Evolutionary conservation across 2,888 invertebrate species (phyloP).

Genomic region (Acrobasis suavella): DNA sequence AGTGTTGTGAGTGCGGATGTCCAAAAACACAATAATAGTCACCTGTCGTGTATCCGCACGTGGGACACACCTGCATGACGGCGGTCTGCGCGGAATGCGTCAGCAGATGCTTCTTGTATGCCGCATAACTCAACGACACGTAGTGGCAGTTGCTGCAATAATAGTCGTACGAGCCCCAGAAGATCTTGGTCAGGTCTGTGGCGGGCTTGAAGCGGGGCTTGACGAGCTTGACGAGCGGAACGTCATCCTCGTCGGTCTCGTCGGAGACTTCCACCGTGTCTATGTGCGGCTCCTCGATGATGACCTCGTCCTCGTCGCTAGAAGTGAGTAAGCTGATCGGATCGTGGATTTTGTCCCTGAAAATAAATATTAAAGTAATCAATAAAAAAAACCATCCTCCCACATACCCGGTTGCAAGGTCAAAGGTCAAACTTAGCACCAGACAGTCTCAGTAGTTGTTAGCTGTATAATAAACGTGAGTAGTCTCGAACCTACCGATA

Average conservation of each 20-base stretch:
- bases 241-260: conserved; percentile 69
- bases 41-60: conserved; percentile 54
- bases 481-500: no score
- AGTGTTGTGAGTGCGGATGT: no score
- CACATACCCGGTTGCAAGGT: no score
- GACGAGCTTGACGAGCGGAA: conserved; percentile 54
- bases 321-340: conserved; percentile 69
- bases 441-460: no score
- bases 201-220: conserved; percentile 30
- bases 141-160: conserved; percentile 56
- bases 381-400: no score
- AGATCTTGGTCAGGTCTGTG: conserved; percentile 29
- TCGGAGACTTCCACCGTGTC: conserved; percentile 69
- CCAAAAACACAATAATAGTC: no score
- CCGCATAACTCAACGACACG: not conserved
- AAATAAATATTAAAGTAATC: no score
- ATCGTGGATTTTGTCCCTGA: conserved; percentile 37
- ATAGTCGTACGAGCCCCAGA: conserved; percentile 46
- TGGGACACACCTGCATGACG: conserved; percentile 48
- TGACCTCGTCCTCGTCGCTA: conserved; percentile 72
- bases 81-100: conserved; percentile 34
- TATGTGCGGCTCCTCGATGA: conserved; percentile 63
- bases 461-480: no score
- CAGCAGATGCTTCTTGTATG: conserved; percentile 38
- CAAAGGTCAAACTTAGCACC: no score